Percentiles rank a stretch among this genome's conserved stretches.
phyloP scores from a whole-genome alignment of 2,888 invertebrate species.

The Hydrotaea diabolus region DNA sequence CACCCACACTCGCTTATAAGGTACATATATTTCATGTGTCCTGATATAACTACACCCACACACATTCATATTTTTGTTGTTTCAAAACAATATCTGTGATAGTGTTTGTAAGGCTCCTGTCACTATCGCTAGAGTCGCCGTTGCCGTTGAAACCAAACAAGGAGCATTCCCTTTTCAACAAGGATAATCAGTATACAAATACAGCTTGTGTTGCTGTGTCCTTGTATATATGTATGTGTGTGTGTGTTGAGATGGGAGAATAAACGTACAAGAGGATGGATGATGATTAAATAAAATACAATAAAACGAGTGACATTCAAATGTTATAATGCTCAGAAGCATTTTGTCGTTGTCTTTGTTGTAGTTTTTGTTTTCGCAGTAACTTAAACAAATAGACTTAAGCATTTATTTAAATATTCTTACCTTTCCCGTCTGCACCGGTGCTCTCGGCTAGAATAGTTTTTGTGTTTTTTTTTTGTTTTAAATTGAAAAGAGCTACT shows the following conservation, averaged over 20 bases:
- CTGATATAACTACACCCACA: not conserved
- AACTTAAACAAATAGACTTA: not conserved
- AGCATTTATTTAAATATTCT: conserved; percentile 21
- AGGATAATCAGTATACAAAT: conserved; percentile 53
- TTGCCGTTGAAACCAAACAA: not conserved
- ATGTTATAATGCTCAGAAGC: conserved; percentile 3
- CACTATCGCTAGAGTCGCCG: not conserved
- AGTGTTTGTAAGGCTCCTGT: not conserved
- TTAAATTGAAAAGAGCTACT: not conserved
- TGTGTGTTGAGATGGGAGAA: not conserved
- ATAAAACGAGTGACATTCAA: conserved; percentile 20
- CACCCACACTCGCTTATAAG: too few species aligned
- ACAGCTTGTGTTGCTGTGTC: not conserved
- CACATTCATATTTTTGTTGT: not conserved
- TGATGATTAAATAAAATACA: conserved; percentile 9
- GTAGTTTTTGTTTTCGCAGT: not conserved
- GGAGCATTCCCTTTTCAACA: conserved; percentile 4
- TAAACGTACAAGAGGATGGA: not conserved
- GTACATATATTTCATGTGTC: conserved; percentile 12
- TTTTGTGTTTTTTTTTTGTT: not conserved
- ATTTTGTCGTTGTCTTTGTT: not conserved
- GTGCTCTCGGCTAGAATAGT: not conserved
- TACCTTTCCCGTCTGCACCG: not conserved
- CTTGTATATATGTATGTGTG: too few species aligned
- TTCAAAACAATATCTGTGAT: not conserved